Evolutionary conservation across 2,797 vertebrate species (phyloP).

Genomic region (Coccyzus lansbergi): DNA sequence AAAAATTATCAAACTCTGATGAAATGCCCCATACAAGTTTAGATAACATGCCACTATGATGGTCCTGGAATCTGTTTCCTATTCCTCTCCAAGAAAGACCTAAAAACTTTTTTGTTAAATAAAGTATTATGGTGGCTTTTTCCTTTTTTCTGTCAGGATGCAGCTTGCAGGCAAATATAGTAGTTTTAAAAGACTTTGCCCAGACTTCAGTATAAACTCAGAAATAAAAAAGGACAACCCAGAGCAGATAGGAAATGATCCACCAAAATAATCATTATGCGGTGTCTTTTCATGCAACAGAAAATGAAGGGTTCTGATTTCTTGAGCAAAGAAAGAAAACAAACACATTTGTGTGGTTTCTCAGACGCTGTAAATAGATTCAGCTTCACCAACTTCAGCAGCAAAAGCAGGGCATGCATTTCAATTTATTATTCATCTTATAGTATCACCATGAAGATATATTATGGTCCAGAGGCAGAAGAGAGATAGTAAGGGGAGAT

Average conservation of each 20-base stretch:
- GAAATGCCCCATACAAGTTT: conserved; percentile 25
- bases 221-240: conserved; percentile 6
- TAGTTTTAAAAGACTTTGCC: conserved; percentile 35
- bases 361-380: conserved; percentile 46
- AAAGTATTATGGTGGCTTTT: background rate
- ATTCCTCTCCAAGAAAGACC: background rate
- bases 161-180: conserved; percentile 43
- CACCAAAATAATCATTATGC: conserved; percentile 43
- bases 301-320: conserved; percentile 49
- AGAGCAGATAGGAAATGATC: conserved; percentile 26
- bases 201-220: conserved; percentile 22
- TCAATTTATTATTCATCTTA: background rate
- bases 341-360: conserved; percentile 18
- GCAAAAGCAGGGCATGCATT: background rate
- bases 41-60: background rate
- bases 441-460: background rate
- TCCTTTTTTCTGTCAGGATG: background rate
- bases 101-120: conserved; percentile 18
- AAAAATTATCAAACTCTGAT: background rate
- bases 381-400: background rate
- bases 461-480: background rate
- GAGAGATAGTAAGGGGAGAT: background rate
- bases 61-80: background rate
- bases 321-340: conserved; percentile 18
- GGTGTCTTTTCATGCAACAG: conserved; percentile 48